These are phyloP conservation scores for Anneissia japonica DNA, from an alignment of 35 echinoderm and acorn worm species.

Conservation along the genomic window DNA sequence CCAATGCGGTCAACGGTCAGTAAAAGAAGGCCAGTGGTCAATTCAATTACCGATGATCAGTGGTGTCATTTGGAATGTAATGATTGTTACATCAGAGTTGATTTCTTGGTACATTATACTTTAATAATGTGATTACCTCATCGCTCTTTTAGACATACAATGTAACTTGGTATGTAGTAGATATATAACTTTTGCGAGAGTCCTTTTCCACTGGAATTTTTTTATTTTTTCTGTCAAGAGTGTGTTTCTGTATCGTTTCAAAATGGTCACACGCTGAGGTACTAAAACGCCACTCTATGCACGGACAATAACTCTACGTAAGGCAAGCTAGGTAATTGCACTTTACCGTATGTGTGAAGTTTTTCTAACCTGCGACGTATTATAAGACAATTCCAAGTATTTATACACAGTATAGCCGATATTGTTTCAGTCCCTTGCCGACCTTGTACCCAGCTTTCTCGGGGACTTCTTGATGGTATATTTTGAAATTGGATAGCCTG, in stretches of 20 bases:
- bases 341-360: background rate
- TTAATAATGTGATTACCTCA: too few species aligned
- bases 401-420: background rate
- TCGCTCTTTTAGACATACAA: too few species aligned
- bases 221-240: background rate
- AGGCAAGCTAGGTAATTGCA: background rate
- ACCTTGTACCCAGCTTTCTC: background rate
- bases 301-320: background rate
- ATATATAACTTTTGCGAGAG: background rate
- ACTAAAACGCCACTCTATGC: background rate
- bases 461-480: background rate
- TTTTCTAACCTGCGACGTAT: background rate
- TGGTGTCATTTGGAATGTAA: too few species aligned
- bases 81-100: too few species aligned
- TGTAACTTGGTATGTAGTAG: too few species aligned
- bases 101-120: too few species aligned
- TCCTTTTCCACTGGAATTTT: background rate
- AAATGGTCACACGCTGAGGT: background rate
- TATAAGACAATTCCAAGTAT: conserved; percentile 2
- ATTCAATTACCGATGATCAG: background rate
- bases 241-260: background rate
- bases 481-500: background rate
- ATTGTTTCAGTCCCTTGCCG: conserved; percentile 1
- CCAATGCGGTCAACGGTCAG: background rate
- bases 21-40: background rate